phyloP scores from a whole-genome alignment of 2,888 invertebrate species.

The Podabrus alpinus region DNA sequence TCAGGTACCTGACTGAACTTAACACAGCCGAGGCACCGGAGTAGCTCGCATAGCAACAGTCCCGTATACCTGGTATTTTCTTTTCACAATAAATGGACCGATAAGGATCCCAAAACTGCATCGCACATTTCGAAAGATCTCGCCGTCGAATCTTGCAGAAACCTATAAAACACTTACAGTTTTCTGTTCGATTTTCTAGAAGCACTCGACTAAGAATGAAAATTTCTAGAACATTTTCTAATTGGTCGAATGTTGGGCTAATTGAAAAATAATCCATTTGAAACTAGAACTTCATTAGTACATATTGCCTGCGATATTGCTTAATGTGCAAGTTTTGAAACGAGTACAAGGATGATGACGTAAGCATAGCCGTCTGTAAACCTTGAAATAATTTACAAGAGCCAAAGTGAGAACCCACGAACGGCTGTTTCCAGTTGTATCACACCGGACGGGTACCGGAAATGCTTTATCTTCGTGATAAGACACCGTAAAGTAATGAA shows the following conservation, averaged over 20 bases:
- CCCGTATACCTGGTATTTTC: constrained; percentile 24
- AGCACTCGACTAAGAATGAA: background rate
- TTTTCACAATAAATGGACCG: background rate
- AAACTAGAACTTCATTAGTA: background rate
- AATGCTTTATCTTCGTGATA: constrained; percentile 29
- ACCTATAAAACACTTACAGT: constrained; percentile 4
- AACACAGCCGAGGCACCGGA: constrained; percentile 83
- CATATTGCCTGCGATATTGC: background rate
- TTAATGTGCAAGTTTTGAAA: constrained; percentile 47
- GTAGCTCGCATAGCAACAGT: constrained; percentile 80
- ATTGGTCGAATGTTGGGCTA: background rate
- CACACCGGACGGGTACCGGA: constrained; percentile 28
- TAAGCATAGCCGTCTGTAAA: constrained; percentile 46
- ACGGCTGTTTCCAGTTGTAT: constrained; percentile 13
- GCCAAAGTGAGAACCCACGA: constrained; percentile 20
- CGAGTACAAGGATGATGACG: constrained; percentile 54
- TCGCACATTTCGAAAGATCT: too few relatives aligned
- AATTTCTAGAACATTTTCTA: background rate
- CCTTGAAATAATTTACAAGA: constrained; percentile 45
- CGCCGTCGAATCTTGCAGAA: background rate
- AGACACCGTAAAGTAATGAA: constrained; percentile 17
- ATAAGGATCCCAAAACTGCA: background rate
- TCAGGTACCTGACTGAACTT: constrained; percentile 94
- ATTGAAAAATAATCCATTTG: background rate
- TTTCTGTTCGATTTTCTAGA: background rate